Percentiles rank a stretch among this genome's conserved stretches.
phyloP scores from a whole-genome alignment of 2,888 invertebrate genomes.

The Caenorhabditis afra region DNA sequence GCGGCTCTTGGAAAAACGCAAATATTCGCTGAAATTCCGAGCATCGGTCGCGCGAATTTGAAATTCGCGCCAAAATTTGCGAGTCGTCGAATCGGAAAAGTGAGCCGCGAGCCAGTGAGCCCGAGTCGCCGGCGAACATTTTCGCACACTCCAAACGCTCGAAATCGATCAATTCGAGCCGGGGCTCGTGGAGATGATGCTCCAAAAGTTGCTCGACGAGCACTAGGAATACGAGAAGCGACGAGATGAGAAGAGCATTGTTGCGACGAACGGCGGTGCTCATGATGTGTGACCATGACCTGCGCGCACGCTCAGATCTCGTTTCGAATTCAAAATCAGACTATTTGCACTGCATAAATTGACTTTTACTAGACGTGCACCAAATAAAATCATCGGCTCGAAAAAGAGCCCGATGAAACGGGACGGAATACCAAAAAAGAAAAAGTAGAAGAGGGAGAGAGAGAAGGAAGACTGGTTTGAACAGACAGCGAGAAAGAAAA shows the following conservation, averaged over 20 bases:
- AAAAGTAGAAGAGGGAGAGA: not conserved
- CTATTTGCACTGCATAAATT: slow-evolving; percentile 13
- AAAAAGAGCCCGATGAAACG: not conserved
- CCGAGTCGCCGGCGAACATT: slow-evolving; percentile 47
- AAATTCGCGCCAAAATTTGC: slow-evolving; percentile 9
- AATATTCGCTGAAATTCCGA: slow-evolving; percentile 51
- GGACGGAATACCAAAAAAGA: not conserved
- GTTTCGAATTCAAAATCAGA: slow-evolving; percentile 2
- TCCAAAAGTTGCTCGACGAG: not conserved
- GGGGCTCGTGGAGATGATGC: not conserved
- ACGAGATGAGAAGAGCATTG: slow-evolving; percentile 2
- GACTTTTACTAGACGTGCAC: slow-evolving; percentile 1
- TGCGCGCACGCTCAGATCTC: not conserved
- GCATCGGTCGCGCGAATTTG: slow-evolving; percentile 34
- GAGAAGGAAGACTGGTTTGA: not conserved
- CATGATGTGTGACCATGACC: not conserved
- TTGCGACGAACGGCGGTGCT: slow-evolving; percentile 2
- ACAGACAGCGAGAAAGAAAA: not conserved
- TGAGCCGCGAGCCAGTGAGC: slow-evolving; percentile 29
- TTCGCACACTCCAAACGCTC: slow-evolving; percentile 36
- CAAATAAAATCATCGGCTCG: not conserved
- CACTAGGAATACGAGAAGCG: not conserved
- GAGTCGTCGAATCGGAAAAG: slow-evolving; percentile 37
- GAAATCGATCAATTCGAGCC: slow-evolving; percentile 14
- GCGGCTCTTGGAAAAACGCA: slow-evolving; percentile 24